phyloP scores from a whole-genome alignment of 2,113 vertebrate species.

The Leucopsar rothschildi region DNA sequence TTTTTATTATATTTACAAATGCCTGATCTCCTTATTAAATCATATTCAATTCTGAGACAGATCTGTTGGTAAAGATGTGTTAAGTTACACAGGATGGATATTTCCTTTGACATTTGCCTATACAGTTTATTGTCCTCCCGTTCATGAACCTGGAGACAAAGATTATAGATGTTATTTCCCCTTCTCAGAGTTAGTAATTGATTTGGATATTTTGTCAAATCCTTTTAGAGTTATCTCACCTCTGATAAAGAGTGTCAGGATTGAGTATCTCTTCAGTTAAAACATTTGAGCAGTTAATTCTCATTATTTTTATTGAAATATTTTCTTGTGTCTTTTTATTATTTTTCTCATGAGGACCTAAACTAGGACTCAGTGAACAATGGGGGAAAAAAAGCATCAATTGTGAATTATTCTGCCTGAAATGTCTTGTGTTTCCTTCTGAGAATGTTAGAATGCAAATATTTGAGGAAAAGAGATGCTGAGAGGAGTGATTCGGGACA shows the following conservation, averaged over 20 bases:
- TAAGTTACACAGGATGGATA: background rate
- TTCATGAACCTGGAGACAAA: background rate
- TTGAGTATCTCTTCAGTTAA: background rate
- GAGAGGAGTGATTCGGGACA: background rate
- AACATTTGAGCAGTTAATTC: background rate
- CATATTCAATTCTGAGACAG: background rate
- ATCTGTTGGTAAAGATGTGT: background rate
- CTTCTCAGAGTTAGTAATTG: background rate
- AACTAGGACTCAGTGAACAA: background rate
- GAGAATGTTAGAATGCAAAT: background rate
- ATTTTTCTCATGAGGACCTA: background rate
- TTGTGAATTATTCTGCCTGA: background rate
- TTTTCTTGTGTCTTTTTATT: background rate
- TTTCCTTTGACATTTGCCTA: background rate
- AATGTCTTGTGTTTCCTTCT: background rate
- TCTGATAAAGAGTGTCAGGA: background rate
- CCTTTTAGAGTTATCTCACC: background rate
- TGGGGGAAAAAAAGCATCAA: rapidly evolving
- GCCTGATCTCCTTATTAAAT: background rate
- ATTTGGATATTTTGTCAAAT: background rate
- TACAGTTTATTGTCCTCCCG: background rate
- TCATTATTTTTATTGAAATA: background rate
- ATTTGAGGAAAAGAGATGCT: background rate
- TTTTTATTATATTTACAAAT: background rate
- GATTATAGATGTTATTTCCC: background rate